Conservation (phyloP, 2,888 invertebrate genomes). For the Drosophila crucigera region DNA sequence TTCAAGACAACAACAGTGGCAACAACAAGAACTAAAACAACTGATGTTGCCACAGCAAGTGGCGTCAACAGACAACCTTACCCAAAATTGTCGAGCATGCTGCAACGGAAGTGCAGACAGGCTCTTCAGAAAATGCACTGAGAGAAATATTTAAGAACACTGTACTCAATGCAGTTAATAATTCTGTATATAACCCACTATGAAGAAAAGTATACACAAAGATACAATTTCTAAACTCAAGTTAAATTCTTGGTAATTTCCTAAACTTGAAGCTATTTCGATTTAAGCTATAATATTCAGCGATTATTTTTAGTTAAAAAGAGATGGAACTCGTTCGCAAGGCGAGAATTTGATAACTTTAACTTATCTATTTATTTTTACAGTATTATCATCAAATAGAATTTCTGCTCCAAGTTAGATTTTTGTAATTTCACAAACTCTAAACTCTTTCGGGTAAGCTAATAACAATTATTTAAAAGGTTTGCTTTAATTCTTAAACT, state of each 20-base stretch:
- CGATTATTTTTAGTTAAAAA: neutral
- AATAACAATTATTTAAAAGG: neutral
- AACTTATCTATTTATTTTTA: no score
- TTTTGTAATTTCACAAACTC: neutral
- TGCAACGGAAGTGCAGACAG: slow-evolving; percentile 67
- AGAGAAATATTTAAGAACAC: neutral
- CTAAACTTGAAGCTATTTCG: neutral
- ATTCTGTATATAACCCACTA: no score
- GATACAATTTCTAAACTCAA: neutral
- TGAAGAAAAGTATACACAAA: neutral
- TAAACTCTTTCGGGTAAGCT: neutral
- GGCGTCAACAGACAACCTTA: slow-evolving; percentile 46
- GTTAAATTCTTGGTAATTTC: neutral
- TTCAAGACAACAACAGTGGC: slow-evolving; percentile 52
- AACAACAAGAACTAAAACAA: slow-evolving; percentile 35
- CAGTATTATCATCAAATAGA: neutral
- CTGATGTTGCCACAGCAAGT: slow-evolving; percentile 46
- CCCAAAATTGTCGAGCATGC: slow-evolving; percentile 53
- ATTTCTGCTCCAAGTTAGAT: neutral
- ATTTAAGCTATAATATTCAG: neutral
- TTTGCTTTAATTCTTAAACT: neutral
- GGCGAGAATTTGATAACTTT: no score
- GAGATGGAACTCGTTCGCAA: neutral
- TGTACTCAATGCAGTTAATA: no score
- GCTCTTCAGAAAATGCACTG: slow-evolving; percentile 26